Conservation (phyloP, 2,888 invertebrate species). For the Pollenia angustigena region DNA sequence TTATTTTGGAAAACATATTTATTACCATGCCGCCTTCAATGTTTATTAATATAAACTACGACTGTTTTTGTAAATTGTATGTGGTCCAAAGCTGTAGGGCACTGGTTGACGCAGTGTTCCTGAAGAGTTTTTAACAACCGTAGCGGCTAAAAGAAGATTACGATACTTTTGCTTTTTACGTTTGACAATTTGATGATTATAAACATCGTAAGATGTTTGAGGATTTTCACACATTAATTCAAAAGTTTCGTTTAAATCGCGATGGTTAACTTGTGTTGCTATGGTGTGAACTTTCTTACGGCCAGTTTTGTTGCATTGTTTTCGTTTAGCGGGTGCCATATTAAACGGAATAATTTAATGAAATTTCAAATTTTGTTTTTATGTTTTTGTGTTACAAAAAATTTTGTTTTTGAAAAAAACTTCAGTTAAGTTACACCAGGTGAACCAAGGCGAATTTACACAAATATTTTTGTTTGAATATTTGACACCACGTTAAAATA, state of each 20-base stretch:
- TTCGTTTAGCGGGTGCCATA: constrained; percentile 55
- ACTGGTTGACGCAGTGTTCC: constrained; percentile 60
- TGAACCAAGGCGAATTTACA: not conserved
- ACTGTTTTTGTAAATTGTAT: constrained; percentile 69
- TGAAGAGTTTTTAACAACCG: constrained; percentile 59
- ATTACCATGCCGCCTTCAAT: constrained; percentile 2
- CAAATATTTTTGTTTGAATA: no score
- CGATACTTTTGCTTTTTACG: constrained; percentile 73
- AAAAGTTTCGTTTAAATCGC: constrained; percentile 69
- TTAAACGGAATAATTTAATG: constrained; percentile 2
- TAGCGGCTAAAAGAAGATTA: constrained; percentile 65
- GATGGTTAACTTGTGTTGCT: constrained; percentile 70
- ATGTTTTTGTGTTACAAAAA: not conserved
- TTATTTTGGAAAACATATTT: constrained; percentile 11
- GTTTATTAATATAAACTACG: constrained; percentile 32
- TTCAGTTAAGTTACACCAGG: no score
- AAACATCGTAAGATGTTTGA: constrained; percentile 67
- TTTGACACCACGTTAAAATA: no score
- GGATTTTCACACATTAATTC: constrained; percentile 73
- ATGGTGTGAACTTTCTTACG: constrained; percentile 46
- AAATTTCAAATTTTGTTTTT: constrained; percentile 43
- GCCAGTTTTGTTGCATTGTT: not conserved
- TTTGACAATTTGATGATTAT: constrained; percentile 63
- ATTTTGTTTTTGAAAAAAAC: not conserved
- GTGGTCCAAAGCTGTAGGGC: constrained; percentile 71